A percentile compares a stretch with the other conserved stretches of the same genome.
phyloP scores from a whole-genome alignment of 2,113 vertebrate genomes.

The Jaculus jaculus region DNA sequence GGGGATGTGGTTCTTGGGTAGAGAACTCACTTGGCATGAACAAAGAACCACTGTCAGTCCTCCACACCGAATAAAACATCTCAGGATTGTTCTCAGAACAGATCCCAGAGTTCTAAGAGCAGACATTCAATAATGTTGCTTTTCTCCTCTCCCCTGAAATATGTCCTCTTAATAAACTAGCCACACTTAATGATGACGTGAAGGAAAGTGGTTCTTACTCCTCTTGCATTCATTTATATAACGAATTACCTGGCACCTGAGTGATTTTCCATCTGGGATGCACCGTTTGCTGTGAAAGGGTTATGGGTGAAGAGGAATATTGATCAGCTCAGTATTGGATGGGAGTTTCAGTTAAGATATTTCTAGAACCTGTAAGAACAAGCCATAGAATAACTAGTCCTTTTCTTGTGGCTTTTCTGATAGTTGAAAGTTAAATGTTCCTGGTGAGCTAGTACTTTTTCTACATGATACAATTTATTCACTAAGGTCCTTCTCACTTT shows the following conservation, averaged over 20 bases:
- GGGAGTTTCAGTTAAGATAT: neutral
- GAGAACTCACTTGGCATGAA: too few relatives aligned
- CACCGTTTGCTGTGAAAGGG: neutral
- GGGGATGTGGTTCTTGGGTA: too few relatives aligned
- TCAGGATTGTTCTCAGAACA: neutral
- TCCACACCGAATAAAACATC: neutral
- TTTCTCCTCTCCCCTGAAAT: slow-evolving; percentile 50
- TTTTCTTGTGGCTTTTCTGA: neutral
- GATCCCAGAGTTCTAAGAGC: neutral
- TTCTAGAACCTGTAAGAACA: neutral
- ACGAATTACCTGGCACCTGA: slow-evolving; percentile 24
- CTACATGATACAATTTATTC: neutral
- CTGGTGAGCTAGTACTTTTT: neutral
- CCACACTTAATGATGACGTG: slow-evolving; percentile 44
- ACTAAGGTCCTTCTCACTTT: neutral
- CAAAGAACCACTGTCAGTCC: too few relatives aligned
- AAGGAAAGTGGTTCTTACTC: neutral
- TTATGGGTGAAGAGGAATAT: slow-evolving; percentile 10
- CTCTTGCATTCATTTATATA: slow-evolving; percentile 22
- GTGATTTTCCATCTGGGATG: neutral
- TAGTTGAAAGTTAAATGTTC: neutral
- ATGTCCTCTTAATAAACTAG: slow-evolving; percentile 58
- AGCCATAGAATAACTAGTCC: neutral
- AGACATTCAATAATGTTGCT: slow-evolving; percentile 37
- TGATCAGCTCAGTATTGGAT: neutral